Percentiles rank a stretch among this genome's conserved stretches.
Evolutionary conservation across 2,888 invertebrate genomes (phyloP).

Genomic region (Drosophila anomalipes): DNA sequence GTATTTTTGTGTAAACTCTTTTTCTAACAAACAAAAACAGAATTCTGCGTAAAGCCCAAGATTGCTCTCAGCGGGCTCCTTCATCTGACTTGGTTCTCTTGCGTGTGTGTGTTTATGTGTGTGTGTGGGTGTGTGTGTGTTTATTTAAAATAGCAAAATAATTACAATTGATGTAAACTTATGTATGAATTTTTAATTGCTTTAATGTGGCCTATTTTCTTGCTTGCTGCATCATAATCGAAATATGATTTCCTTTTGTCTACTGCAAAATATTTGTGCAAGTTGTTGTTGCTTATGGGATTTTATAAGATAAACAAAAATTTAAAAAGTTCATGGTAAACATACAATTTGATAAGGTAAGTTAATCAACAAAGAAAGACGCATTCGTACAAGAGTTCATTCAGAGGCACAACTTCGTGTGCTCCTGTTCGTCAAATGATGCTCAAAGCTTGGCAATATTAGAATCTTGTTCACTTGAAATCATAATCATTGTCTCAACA

Average conservation of each 20-base stretch:
- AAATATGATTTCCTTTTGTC: background rate
- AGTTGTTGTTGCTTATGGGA: slow-evolving; percentile 2
- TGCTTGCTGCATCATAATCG: slow-evolving; percentile 44
- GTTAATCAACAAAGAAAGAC: background rate
- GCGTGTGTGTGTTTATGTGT: slow-evolving; percentile 7
- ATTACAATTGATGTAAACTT: slow-evolving; percentile 44
- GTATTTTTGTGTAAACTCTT: slow-evolving; percentile 10
- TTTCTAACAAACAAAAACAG: slow-evolving; percentile 7
- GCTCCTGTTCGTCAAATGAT: background rate
- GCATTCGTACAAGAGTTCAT: background rate
- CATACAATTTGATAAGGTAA: background rate
- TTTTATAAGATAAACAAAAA: background rate
- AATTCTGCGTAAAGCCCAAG: slow-evolving; percentile 2
- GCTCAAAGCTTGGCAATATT: background rate
- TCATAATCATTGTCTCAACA: slow-evolving; percentile 2
- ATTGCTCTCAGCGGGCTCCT: background rate
- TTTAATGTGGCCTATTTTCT: slow-evolving; percentile 31
- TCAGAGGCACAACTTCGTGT: slow-evolving; percentile 7
- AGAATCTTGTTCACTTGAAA: background rate
- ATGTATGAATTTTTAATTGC: slow-evolving; percentile 33
- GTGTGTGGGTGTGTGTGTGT: slow-evolving; percentile 30
- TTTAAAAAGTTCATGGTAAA: background rate
- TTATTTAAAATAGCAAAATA: slow-evolving; percentile 37
- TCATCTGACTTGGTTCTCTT: background rate
- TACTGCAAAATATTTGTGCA: slow-evolving; percentile 41